Base-by-base conservation (phyloP, 2,797 vertebrate species). In the Remorina albescens region DNA sequence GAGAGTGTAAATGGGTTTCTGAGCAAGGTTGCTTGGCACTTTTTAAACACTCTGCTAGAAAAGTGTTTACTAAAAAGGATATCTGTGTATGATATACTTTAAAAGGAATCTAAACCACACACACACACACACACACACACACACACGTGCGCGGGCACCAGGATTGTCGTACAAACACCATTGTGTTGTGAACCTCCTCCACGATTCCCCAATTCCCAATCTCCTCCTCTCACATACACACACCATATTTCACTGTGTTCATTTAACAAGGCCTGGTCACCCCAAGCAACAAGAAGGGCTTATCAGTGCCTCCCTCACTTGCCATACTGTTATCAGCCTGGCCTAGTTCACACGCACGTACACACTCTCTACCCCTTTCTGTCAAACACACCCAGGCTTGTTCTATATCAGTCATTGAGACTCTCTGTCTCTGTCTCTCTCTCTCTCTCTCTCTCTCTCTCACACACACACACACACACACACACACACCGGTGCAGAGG, bases 291-390 rank as follows among this genome's bases (percentile, higher is more conserved):
- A 87, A 80, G 82, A 84, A 73, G 81, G 62, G 57, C 89, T 93
- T 93, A 92, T 93, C 91, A 84, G 81, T 76, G 71, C 67, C 85
- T 82, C 73, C 78, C 83, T 86, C 76, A 65, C 85, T 86, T 84
- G 86, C 88, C 84, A 81, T 84, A 53, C 83, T 89, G 84, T 90
- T 94, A 92, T 93, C 91, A 88, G 86, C 77, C 74, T 86, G 85
- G 86, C 92, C 88, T 91, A 87, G 86, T 90, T 91, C 89, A 82
- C 82, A 81, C 73, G 86, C 74, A 74, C 46, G 68, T 16, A 80
- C 64, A 75, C 64, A 70, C 75, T 76, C 82, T 64, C 59, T 82
- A 50, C 64, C 74, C 68, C 80, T 68, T 77, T 80, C 81, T 85
- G 84, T 85, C 83, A 87, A 70, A 88, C 65, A 88, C 71, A 80